Percentiles rank a stretch among this genome's conserved stretches.
Evolutionary conservation across 2,113 vertebrate genomes (phyloP).

Genomic region (Cynocephalus volans): DNA sequence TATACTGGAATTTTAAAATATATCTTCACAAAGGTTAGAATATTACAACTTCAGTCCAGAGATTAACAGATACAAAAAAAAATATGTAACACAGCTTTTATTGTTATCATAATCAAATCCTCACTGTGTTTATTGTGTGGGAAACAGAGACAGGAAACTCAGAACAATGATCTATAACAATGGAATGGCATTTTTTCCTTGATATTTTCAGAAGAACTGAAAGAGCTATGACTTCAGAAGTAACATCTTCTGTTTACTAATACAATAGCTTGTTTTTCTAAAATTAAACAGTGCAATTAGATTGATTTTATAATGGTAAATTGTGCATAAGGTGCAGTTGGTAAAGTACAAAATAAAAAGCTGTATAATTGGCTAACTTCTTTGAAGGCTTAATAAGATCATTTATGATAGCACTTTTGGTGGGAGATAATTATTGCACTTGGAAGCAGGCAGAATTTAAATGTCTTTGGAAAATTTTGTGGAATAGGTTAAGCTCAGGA

Average conservation of each 20-base stretch:
- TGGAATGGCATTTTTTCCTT: not conserved
- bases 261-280: not conserved
- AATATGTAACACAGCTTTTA: not conserved
- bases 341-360: not conserved
- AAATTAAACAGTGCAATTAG: not conserved
- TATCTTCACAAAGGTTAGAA: not conserved
- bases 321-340: not conserved
- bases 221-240: not conserved
- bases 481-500: not conserved
- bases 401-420: not conserved
- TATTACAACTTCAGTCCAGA: not conserved
- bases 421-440: not conserved
- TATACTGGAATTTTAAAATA: not conserved
- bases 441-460: not conserved
- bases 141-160: not conserved
- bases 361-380: not conserved
- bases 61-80: not conserved
- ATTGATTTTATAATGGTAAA: not conserved
- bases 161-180: not conserved
- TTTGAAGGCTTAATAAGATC: not conserved
- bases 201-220: not conserved
- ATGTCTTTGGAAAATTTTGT: not conserved
- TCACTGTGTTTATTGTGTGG: not conserved
- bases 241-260: slow-evolving; percentile 12
- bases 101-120: not conserved